phyloP scores from a whole-genome alignment of 2,888 invertebrate species.

The Panzeria rudis region DNA sequence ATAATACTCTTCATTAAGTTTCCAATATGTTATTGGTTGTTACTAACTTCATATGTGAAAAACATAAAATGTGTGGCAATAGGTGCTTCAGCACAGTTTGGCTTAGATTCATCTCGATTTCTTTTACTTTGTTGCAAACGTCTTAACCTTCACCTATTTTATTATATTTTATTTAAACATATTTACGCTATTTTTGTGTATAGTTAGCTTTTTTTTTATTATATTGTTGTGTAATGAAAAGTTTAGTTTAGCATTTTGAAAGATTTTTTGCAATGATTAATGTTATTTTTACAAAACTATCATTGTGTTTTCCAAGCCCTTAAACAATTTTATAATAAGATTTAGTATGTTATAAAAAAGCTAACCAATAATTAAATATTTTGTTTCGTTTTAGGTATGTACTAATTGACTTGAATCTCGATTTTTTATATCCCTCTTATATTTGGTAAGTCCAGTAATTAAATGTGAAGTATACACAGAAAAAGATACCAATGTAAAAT shows the following conservation, averaged over 20 bases:
- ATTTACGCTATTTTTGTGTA: neutral
- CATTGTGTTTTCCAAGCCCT: neutral
- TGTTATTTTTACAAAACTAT: too few relatives aligned
- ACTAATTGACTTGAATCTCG: neutral
- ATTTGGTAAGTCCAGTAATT: neutral
- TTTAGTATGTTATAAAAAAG: too few relatives aligned
- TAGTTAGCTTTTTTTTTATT: neutral
- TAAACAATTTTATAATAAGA: neutral
- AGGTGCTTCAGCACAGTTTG: constrained; percentile 24
- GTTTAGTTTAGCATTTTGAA: too few relatives aligned
- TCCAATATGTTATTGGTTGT: neutral
- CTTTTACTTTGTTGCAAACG: neutral
- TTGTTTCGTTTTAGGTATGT: constrained; percentile 48
- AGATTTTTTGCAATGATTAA: too few relatives aligned
- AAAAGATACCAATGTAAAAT: too few relatives aligned
- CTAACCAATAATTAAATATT: constrained; percentile 1
- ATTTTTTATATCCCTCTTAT: neutral
- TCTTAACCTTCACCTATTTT: constrained; percentile 33
- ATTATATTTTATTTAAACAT: neutral
- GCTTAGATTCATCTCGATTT: constrained; percentile 10
- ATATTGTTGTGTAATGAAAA: too few relatives aligned
- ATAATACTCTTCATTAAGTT: too few relatives aligned
- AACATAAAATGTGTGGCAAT: neutral
- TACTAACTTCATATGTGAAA: neutral
- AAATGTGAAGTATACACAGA: neutral